Conservation (phyloP, 2,113 vertebrate genomes). For the Cyprichromis sp. region DNA sequence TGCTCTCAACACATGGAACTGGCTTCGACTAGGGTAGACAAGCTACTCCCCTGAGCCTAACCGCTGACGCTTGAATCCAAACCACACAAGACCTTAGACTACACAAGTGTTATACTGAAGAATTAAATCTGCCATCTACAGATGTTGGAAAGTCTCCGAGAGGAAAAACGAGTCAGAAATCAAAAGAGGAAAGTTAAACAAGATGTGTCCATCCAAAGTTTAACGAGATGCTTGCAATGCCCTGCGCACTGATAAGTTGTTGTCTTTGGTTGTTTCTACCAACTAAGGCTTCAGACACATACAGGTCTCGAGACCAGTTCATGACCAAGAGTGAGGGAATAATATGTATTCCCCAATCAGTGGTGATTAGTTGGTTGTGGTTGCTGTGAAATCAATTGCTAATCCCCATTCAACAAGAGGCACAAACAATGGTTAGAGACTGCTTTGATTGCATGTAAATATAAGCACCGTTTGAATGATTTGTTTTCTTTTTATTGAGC, state of each 20-base stretch:
- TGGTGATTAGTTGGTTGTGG: not conserved
- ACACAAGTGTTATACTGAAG: constrained; percentile 15
- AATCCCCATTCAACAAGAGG: not conserved
- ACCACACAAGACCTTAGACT: constrained; percentile 44
- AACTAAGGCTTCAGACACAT: not conserved
- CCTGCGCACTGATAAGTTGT: not conserved
- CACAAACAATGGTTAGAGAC: not conserved
- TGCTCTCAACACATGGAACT: constrained; percentile 54
- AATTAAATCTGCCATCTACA: constrained; percentile 16
- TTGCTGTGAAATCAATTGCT: not conserved
- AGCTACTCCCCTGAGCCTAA: constrained; percentile 46
- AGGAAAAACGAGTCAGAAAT: not conserved
- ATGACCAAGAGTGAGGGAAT: not conserved
- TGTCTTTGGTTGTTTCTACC: not conserved
- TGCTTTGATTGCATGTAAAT: not conserved
- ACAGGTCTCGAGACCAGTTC: not conserved
- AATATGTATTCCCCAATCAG: rapidly evolving
- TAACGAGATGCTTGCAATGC: not conserved
- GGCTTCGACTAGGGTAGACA: constrained; percentile 33
- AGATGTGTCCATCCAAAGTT: not conserved
- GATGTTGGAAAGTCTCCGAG: not conserved
- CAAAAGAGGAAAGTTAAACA: not conserved
- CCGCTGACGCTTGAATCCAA: constrained; percentile 37
- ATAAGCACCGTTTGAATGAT: not conserved
- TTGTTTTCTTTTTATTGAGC: not conserved